Evolutionary conservation across 2,888 invertebrate genomes (phyloP), one percentile per base, ranked within the genome.

Genomic region (Leucoptera coffeella): DNA sequence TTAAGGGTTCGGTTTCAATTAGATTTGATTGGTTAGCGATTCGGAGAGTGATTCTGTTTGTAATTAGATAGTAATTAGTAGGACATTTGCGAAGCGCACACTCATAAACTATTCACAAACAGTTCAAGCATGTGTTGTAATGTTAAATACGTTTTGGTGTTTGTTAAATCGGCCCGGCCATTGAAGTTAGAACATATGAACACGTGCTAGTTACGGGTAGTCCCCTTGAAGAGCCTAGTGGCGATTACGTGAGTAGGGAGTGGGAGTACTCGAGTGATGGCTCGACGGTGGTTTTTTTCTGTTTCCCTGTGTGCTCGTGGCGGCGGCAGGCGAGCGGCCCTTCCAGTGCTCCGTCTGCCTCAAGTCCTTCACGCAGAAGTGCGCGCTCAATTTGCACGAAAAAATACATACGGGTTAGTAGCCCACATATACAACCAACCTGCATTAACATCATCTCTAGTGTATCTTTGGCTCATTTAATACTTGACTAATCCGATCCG

Each of bases 301-400:
- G 64, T 67, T 67, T 69, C 64, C 65, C 62, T 67, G 65, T 69
- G 60, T 27, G 23, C 26, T 27, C 35, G 43, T 38, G 57, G 53
- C 58, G 57, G 58, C 60, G 64, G n/a, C 67, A 72, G 73, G 73
- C 57, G 73, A 73, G 69, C 71, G 73, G 51, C 74, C 74, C 60
- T 74, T 73, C 71, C 72, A 72, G 69, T 74, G 74, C 71, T 67
- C 65, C 69, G 71, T 69, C 71, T 74, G 74, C 69, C 71, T 73
- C 72, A 74, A 73, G 73, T 72, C 73, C 62, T 74, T 74, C 72
- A 74, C 73, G 61, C 73, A 73, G 72, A 73, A 73, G 71, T 73
- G 73, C 67, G 73, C 73, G 59, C 73, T 74, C 69, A 73, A 73
- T 65, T 73, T 74, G 69, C 74, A 74, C 71, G 71, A 73, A 71